Evolutionary conservation across 2,888 invertebrate genomes (phyloP).

Genomic region (Heliconius cydno): DNA sequence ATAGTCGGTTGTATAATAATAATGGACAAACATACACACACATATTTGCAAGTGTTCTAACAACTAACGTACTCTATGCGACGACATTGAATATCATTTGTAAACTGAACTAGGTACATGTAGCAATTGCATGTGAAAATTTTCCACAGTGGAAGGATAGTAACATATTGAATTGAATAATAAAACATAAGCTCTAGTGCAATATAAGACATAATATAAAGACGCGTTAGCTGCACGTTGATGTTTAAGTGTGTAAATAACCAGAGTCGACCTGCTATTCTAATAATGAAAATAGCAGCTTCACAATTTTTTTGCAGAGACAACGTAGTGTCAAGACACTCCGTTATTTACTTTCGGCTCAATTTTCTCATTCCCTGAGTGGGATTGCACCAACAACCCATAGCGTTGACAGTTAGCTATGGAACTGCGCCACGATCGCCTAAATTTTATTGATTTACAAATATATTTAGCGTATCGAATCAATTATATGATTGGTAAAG

Average conservation of each 20-base stretch:
- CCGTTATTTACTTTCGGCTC: neutral
- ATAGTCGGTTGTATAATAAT: constrained; percentile 40
- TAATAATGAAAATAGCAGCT: neutral
- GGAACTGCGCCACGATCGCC: neutral
- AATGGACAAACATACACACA: neutral
- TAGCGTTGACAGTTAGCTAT: neutral
- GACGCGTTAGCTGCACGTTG: constrained; percentile 1
- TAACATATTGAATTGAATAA: constrained; percentile 19
- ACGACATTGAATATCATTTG: constrained; percentile 43
- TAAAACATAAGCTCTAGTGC: constrained; percentile 6
- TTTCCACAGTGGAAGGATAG: constrained; percentile 42
- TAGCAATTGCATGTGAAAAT: constrained; percentile 36
- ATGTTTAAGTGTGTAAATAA: constrained; percentile 8
- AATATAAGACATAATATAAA: constrained; percentile 6
- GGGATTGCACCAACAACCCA: neutral
- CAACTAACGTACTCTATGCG: constrained; percentile 30
- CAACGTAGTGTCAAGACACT: neutral
- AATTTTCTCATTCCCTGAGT: neutral
- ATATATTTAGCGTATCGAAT: neutral
- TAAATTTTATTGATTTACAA: neutral
- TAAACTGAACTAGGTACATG: constrained; percentile 28
- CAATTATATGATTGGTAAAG: neutral
- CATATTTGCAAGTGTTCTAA: constrained; percentile 32
- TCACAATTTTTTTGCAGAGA: neutral
- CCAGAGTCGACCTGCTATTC: constrained; percentile 1